A percentile compares a stretch with the other conserved stretches of the same genome.
Evolutionary conservation across 2,888 invertebrate species (phyloP).

Genomic region (Molorchus minor): DNA sequence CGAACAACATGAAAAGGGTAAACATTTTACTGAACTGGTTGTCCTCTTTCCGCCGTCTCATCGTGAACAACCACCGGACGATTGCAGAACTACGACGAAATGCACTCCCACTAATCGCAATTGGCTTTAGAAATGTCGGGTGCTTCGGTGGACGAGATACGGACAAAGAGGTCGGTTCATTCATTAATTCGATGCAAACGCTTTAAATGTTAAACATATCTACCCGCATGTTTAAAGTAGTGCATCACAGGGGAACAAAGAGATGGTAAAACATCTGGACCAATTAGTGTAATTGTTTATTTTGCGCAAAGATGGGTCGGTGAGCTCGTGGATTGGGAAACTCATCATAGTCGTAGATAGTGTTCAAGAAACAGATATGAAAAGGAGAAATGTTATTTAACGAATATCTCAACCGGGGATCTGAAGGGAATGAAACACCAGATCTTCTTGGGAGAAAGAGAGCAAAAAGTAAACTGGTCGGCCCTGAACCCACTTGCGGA

Average conservation of each 20-base stretch:
- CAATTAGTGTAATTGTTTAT: slow-evolving; percentile 33
- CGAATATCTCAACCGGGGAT: too few species aligned
- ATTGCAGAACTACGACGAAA: too few species aligned
- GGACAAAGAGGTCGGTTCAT: slow-evolving; percentile 17
- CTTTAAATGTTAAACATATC: slow-evolving; percentile 10
- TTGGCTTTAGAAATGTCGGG: slow-evolving; percentile 3
- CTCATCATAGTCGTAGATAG: neutral
- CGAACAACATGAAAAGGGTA: too few species aligned
- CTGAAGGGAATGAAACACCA: too few species aligned
- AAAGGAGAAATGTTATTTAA: neutral
- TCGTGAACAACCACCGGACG: too few species aligned
- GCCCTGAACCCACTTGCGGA: too few species aligned
- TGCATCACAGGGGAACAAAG: slow-evolving; percentile 18
- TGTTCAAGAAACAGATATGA: neutral
- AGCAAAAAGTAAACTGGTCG: too few species aligned
- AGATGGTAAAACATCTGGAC: slow-evolving; percentile 33
- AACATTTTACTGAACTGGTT: too few species aligned
- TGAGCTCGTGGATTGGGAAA: neutral
- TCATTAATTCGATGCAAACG: slow-evolving; percentile 17
- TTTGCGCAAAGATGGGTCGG: slow-evolving; percentile 29
- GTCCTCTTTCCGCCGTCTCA: too few species aligned
- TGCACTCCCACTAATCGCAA: neutral
- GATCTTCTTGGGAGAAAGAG: too few species aligned
- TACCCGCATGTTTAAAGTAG: slow-evolving; percentile 30
- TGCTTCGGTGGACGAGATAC: slow-evolving; percentile 1